Conservation (phyloP, 2,113 vertebrate species). For the Paradoxurus hermaphroditus region DNA sequence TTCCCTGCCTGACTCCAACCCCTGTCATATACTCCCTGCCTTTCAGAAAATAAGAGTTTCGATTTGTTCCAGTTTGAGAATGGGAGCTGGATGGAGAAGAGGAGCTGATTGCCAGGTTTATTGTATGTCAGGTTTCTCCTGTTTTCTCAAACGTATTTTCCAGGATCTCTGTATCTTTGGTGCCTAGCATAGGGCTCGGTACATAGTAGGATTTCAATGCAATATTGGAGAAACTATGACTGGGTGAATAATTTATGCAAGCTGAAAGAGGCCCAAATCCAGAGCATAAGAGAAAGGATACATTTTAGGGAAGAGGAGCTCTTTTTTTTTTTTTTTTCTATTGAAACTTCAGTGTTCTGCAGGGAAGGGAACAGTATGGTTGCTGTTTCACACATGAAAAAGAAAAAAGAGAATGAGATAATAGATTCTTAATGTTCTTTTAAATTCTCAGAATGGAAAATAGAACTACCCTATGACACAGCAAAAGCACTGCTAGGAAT, state of each 20-base stretch:
- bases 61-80: not conserved
- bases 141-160: not conserved
- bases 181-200: not conserved
- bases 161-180: not conserved
- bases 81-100: not conserved
- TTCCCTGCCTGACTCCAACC: not conserved
- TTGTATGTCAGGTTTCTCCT: not conserved
- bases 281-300: not conserved
- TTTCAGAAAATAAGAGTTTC: not conserved
- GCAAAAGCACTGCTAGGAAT: no score
- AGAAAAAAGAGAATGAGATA: not conserved
- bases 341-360: not conserved
- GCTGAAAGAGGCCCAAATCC: not conserved
- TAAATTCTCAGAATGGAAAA: conserved; percentile 1
- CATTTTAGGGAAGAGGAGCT: not conserved
- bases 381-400: not conserved
- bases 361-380: not conserved
- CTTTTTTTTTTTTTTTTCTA: not conserved
- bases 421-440: not conserved
- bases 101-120: not conserved
- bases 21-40: fast-evolving
- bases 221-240: not conserved
- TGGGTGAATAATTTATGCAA: not conserved
- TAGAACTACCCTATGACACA: no score
- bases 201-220: not conserved